Conservation (phyloP, 2,113 vertebrate species). For the Microtus richardsoni region DNA sequence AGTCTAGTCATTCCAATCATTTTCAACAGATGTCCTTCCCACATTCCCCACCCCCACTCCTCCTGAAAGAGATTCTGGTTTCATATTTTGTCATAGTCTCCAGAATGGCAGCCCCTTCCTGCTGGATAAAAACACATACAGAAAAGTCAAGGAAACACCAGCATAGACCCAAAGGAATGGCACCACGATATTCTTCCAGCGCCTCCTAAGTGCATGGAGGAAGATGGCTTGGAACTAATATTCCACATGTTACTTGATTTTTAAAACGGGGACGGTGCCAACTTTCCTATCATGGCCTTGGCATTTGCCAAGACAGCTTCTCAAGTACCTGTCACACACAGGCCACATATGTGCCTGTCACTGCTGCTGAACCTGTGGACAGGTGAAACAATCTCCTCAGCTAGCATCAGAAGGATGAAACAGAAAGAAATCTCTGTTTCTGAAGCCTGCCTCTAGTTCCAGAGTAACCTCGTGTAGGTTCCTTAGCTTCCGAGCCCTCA, state of each 20-base stretch:
- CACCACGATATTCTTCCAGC: neutral
- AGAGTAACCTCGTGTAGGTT: neutral
- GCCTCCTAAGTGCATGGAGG: neutral
- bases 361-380: neutral
- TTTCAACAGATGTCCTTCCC: neutral
- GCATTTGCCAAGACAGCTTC: neutral
- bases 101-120: neutral
- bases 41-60: neutral
- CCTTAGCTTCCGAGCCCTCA: slow-evolving; percentile 29
- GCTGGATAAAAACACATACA: neutral
- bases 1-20: neutral
- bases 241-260: slow-evolving; percentile 12
- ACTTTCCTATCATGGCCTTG: neutral
- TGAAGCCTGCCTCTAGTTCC: neutral
- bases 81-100: neutral
- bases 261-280: neutral
- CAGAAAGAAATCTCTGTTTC: neutral
- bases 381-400: neutral
- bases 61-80: neutral
- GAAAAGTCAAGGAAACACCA: neutral
- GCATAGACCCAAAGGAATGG: neutral
- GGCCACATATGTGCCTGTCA: rapidly evolving
- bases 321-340: neutral
- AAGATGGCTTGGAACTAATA: neutral
- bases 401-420: neutral